Percentiles rank a stretch among this genome's conserved stretches.
Conservation (phyloP, 2,888 invertebrate genomes). For the Deroplatys truncata region DNA sequence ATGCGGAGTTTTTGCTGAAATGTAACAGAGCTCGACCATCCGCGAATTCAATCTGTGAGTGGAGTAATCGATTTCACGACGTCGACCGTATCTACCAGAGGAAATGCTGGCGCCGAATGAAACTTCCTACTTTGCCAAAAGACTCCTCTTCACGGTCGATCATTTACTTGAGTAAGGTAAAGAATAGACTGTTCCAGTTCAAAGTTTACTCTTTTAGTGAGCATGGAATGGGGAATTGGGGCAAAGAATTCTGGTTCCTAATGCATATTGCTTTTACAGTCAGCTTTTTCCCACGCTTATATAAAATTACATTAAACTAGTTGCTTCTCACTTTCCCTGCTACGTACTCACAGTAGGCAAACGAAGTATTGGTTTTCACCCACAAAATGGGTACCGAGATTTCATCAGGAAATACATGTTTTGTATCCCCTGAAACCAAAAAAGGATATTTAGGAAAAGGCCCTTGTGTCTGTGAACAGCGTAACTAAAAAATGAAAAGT, state of each 20-base stretch:
- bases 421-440: too few relatives aligned
- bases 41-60: not conserved
- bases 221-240: not conserved
- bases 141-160: not conserved
- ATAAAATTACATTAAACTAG: not conserved
- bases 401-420: too few relatives aligned
- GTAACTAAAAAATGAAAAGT: too few relatives aligned
- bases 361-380: too few relatives aligned
- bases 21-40: not conserved
- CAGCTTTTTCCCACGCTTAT: not conserved
- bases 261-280: not conserved
- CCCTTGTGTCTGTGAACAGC: too few relatives aligned
- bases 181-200: not conserved
- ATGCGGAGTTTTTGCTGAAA: not conserved
- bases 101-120: not conserved
- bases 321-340: too few relatives aligned
- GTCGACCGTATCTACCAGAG: not conserved
- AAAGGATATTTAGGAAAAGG: too few relatives aligned
- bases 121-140: not conserved
- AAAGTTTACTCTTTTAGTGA: not conserved
- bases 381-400: too few relatives aligned
- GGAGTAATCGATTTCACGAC: not conserved
- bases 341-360: too few relatives aligned
- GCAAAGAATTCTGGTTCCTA: not conserved
- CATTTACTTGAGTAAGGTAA: not conserved